A percentile compares a stretch with the other conserved stretches of the same genome.
These are phyloP conservation scores for Tethea ocularis DNA, from an alignment of 2,888 invertebrate genomes.

Conservation along the genomic window DNA sequence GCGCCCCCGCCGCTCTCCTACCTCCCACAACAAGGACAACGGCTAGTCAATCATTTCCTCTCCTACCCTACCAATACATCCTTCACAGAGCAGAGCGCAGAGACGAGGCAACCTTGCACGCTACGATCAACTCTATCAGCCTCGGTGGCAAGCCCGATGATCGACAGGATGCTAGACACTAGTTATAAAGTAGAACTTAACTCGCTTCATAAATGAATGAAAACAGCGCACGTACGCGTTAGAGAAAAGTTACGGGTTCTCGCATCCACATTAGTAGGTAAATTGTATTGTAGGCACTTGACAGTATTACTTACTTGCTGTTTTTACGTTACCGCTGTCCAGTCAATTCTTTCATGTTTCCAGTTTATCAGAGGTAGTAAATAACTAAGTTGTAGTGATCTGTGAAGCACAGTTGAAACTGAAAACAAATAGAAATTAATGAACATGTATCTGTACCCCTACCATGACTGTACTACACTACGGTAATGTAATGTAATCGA, in stretches of 20 bases:
- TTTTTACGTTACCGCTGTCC: conserved; percentile 29
- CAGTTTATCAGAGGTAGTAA: too few relatives aligned
- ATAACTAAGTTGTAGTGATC: too few relatives aligned
- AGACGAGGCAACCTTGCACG: too few relatives aligned
- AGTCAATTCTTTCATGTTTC: conserved; percentile 29
- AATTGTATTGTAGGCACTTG: conserved; percentile 1
- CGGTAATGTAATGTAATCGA: too few relatives aligned
- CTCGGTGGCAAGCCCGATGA: neutral
- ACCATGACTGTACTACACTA: too few relatives aligned
- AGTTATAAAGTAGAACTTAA: neutral
- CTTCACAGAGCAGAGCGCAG: too few relatives aligned
- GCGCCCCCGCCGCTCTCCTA: too few relatives aligned
- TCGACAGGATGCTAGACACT: neutral
- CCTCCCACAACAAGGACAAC: conserved; percentile 44
- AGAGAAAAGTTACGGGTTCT: neutral
- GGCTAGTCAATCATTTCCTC: conserved; percentile 30
- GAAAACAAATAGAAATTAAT: too few relatives aligned
- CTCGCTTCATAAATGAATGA: neutral
- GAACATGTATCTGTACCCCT: too few relatives aligned
- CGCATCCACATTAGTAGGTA: conserved; percentile 6
- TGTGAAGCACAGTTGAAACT: too few relatives aligned
- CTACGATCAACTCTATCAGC: neutral
- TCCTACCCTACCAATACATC: too few relatives aligned
- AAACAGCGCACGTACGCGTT: neutral
- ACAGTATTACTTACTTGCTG: neutral